Evolutionary conservation across 1,140 invertebrate genomes (phyloP).

Genomic region (Trissolcus basalis): DNA sequence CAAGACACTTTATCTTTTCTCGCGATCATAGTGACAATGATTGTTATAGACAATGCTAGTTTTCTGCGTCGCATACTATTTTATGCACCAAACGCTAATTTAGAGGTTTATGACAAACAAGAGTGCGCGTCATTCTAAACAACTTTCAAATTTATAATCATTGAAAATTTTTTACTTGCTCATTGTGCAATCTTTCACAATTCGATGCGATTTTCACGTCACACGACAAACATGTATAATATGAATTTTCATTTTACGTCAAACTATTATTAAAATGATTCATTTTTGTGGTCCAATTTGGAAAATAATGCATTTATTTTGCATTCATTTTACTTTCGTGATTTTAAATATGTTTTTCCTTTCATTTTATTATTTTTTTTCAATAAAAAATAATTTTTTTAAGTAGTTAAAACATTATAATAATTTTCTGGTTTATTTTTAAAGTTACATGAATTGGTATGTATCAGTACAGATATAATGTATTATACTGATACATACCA

Average conservation of each 20-base stretch:
- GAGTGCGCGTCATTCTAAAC: constrained; percentile 31
- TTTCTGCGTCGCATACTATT: constrained; percentile 33
- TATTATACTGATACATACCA: too few species aligned
- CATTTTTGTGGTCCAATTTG: background rate
- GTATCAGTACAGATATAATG: too few species aligned
- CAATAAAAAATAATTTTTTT: too few species aligned
- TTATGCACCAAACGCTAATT: constrained; percentile 36
- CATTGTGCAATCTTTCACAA: constrained; percentile 49
- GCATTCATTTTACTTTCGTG: too few species aligned
- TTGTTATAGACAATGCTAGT: constrained; percentile 42
- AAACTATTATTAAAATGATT: constrained; percentile 13
- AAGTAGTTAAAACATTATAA: too few species aligned
- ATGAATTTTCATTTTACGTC: constrained; percentile 30
- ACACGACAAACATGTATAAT: constrained; percentile 16
- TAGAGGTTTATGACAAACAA: constrained; percentile 41
- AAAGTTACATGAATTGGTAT: too few species aligned
- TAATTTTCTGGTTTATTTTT: too few species aligned
- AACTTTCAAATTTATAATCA: constrained; percentile 50
- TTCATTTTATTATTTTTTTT: too few species aligned
- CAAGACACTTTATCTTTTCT: constrained; percentile 12
- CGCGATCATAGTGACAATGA: constrained; percentile 42
- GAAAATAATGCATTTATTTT: too few species aligned
- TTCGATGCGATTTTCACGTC: constrained; percentile 43
- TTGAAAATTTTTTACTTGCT: constrained; percentile 47
- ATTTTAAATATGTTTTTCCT: too few species aligned